Evolutionary conservation across 2,113 vertebrate species (phyloP), one percentile per base, ranked within the genome.

Genomic region (Lagopus leucura): DNA sequence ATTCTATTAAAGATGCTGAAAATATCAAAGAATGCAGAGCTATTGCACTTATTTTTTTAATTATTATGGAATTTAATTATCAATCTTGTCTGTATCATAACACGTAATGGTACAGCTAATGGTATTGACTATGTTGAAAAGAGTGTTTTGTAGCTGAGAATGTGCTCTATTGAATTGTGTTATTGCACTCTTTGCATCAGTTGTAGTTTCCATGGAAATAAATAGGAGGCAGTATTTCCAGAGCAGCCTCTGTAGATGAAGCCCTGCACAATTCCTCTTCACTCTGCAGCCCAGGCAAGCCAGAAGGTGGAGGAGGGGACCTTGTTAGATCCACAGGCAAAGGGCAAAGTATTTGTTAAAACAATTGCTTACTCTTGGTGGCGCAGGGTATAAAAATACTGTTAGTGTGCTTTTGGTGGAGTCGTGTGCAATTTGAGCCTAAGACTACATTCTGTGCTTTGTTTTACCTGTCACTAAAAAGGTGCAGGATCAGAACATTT

Each of bases 11-110:
- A 72, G 43, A 92, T 84, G 14, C 52, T 82, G 71, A 71, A 89
- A 67, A 69, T 80, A 48, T 5, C 0, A 13, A 27, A 45, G 63
- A 83, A 66, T 40, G 34, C 88, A 89, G 58, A 76, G 8, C 54
- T 91, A 47, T 48, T 82, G 43, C 28, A 55, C 55, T 73, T 61
- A 58, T 86, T 91, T 81, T 63, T 28, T 64, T 5, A 71, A 80
- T 86, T 4, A 21, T 90, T 88, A 78, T 21, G 77, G 71, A 80
- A 86, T 93, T 76, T 82, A 96, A 85, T 10, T 11, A 7, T 30
- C 85, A 64, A n/a, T 63, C 50, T 82, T 58, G 7, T 60, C 55
- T 78, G 1, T 64, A 43, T 89, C 20, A 4, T 63, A 88, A 20
- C 4, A 34, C 47, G 10, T n/a, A 48, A 48, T 48, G 47, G 52